Percentiles rank a stretch among this genome's conserved stretches.
Conservation (phyloP, 2,888 invertebrate species). For the Crepidodera aurea region DNA sequence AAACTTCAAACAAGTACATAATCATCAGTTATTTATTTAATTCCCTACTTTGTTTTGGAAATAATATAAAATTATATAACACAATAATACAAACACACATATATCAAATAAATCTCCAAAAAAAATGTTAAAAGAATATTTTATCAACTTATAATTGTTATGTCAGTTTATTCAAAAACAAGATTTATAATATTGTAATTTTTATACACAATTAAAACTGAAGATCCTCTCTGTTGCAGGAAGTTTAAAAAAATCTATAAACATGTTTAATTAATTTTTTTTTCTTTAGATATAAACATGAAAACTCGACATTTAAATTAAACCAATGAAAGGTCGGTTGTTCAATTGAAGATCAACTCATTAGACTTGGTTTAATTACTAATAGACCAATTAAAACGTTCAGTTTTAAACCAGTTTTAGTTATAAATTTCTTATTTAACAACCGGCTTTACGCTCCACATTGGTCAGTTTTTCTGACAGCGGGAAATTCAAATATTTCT, state of each 20-base stretch:
- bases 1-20: constrained; percentile 17
- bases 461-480: neutral
- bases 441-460: constrained; percentile 1
- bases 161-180: too few relatives aligned
- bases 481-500: constrained; percentile 3
- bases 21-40: constrained; percentile 12
- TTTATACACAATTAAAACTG: too few relatives aligned
- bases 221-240: too few relatives aligned
- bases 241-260: neutral
- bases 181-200: too few relatives aligned
- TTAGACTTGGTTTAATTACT: constrained; percentile 1
- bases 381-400: neutral
- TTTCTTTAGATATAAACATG: neutral
- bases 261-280: constrained; percentile 2
- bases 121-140: too few relatives aligned
- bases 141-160: too few relatives aligned
- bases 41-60: constrained; percentile 27
- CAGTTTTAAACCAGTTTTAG: constrained; percentile 2
- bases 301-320: neutral
- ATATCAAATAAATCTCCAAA: too few relatives aligned
- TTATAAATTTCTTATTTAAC: neutral
- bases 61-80: constrained; percentile 29
- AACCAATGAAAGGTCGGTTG: neutral
- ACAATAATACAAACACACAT: neutral
- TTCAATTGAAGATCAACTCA: neutral